Evolutionary conservation across 2,113 vertebrate genomes (phyloP).

Genomic region (Microtus montanus): DNA sequence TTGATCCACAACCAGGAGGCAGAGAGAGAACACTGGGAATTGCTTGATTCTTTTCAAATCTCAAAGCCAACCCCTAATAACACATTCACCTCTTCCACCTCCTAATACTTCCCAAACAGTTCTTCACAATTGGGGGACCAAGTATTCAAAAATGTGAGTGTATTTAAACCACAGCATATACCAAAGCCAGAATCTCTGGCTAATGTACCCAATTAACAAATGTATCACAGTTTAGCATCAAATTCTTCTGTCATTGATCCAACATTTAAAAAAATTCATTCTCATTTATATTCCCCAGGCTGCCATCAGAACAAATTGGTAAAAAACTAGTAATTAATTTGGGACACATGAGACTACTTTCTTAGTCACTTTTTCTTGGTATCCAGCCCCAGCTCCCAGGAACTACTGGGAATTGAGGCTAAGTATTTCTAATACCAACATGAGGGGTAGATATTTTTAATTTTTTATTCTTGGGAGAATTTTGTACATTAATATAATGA

Average conservation of each 20-base stretch:
- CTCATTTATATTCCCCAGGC: not conserved
- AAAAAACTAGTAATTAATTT: not conserved
- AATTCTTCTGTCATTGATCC: not conserved
- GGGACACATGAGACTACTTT: not conserved
- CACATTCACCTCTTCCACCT: not conserved
- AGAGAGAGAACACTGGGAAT: not conserved
- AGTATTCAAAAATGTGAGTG: not conserved
- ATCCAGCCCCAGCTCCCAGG: rapidly evolving
- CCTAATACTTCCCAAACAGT: not conserved
- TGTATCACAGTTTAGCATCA: not conserved
- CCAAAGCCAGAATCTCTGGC: not conserved
- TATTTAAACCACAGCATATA: not conserved
- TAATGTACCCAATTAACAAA: not conserved
- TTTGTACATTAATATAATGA: not conserved
- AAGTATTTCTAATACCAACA: not conserved
- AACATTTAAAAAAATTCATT: not conserved
- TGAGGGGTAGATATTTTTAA: not conserved
- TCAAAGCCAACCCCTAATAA: not conserved
- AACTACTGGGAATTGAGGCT: not conserved
- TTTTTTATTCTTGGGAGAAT: not conserved
- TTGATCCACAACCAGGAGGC: not conserved
- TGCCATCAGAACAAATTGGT: not conserved
- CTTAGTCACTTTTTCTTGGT: not conserved
- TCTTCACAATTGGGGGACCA: not conserved
- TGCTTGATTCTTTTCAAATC: not conserved